phyloP scores from a whole-genome alignment of 2,797 vertebrate species.

The Trichosurus vulpecula region DNA sequence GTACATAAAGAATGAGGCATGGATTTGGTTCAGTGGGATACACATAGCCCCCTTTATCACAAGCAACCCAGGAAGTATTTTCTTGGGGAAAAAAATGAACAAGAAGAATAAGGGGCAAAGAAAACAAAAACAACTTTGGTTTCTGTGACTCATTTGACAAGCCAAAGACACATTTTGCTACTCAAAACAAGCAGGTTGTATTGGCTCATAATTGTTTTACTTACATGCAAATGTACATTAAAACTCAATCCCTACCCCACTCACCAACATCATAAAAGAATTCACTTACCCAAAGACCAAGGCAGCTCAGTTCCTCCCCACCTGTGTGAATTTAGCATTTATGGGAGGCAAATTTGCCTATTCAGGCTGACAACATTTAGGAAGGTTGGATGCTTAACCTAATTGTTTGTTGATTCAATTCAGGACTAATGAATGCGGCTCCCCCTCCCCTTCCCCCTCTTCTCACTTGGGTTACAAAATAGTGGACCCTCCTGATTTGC shows the following conservation, averaged over 20 bases:
- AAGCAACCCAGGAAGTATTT: neutral
- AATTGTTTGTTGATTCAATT: conserved; percentile 29
- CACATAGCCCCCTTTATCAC: neutral
- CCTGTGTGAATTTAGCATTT: neutral
- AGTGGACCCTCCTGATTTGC: neutral
- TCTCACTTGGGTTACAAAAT: conserved; percentile 28
- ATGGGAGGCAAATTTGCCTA: neutral
- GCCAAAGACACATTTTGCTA: neutral
- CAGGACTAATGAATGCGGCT: neutral
- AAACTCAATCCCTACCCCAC: neutral
- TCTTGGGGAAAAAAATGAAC: neutral
- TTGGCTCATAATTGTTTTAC: neutral
- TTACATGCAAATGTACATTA: neutral
- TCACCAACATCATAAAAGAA: neutral
- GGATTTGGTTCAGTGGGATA: neutral
- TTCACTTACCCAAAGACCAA: neutral
- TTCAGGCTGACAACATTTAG: neutral
- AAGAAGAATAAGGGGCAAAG: neutral
- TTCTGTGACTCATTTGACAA: neutral
- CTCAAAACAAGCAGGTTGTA: neutral
- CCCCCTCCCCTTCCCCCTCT: conserved; percentile 1
- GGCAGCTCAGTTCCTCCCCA: neutral
- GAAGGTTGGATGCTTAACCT: neutral
- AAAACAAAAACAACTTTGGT: neutral
- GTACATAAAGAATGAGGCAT: neutral